These are phyloP conservation scores for Cynopterus sphinx DNA, from an alignment of 2,797 vertebrate genomes.

Conservation along the genomic window DNA sequence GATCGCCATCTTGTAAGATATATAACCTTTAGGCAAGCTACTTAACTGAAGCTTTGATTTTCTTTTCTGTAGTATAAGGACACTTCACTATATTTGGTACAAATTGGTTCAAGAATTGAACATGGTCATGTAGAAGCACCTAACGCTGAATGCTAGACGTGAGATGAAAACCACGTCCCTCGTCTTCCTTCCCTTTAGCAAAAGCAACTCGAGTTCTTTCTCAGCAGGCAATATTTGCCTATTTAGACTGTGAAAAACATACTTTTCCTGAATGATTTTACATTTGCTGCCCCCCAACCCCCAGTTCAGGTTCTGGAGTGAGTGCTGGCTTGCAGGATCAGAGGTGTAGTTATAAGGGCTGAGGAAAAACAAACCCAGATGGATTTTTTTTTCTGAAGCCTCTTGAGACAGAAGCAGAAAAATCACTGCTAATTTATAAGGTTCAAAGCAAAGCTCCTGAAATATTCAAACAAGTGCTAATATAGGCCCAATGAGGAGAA, in stretches of 20 bases:
- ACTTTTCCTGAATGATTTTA: not conserved
- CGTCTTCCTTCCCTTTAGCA: not conserved
- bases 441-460: not conserved
- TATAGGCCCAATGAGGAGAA: not conserved
- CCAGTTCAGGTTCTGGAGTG: not conserved
- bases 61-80: not conserved
- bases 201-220: not conserved
- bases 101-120: constrained; percentile 17
- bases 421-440: not conserved
- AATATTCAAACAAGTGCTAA: not conserved
- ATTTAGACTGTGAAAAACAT: not conserved
- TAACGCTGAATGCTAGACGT: too few relatives aligned
- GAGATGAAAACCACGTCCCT: not conserved
- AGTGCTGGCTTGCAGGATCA: not conserved
- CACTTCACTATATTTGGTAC: constrained; percentile 7
- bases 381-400: not conserved
- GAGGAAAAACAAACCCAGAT: not conserved
- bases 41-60: not conserved
- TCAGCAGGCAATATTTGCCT: not conserved
- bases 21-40: not conserved
- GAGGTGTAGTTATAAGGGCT: not conserved
- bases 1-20: not conserved
- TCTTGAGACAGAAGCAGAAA: constrained; percentile 20
- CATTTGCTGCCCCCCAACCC: not conserved
- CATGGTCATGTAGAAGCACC: not conserved